Base-by-base conservation (phyloP, 2,888 invertebrate species). In the Tetramorium bicarinatum region DNA sequence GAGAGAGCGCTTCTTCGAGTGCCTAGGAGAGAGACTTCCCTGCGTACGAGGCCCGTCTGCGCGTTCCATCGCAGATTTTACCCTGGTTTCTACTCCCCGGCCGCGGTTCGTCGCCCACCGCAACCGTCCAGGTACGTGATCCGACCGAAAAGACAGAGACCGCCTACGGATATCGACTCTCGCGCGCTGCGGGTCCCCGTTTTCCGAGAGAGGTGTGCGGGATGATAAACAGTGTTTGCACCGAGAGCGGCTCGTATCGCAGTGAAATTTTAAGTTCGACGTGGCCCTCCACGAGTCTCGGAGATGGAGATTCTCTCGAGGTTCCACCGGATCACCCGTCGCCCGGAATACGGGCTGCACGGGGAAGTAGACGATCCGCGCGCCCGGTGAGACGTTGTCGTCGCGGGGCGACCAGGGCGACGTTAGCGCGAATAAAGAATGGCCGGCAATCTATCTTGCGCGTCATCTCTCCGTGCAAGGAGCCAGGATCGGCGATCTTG, bases 81-180 rank as follows among this genome's bases (percentile, higher is more conserved):
- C 84, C 87, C 85, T 87, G 85, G 80, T 87, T 84, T 81, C 61
- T 29, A 41, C 29, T 34, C 29, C 29, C 29, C 47, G 66, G 41
- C 44, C 44, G 77, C 66, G 64, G 47, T 29, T 67, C 2, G 29
- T 34, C 29, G 29, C 29, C 52, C 76, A 61, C 74, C 61, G 72
- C 56, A 62, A 54, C 49, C 81, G 76, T 75, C 75, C 87, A 87
- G 85, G 87, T 89, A 89, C 80, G 89, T 89, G 85, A 83, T 87
- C 41, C 61, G 41, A 76, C 47, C 59, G 75, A 72, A 81, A 81
- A 81, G 44, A 61, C n/a, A 72, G 54, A 29, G 29, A 34, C 29
- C 29, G 29, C 81, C 81, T 49, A 76, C 62, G 41, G 41, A 15
- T 38, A 25, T 25, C 29, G 15, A 41, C 18, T 62, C 3, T 52